phyloP scores from a whole-genome alignment of 2,113 vertebrate genomes.

The Istiophorus platypterus region DNA sequence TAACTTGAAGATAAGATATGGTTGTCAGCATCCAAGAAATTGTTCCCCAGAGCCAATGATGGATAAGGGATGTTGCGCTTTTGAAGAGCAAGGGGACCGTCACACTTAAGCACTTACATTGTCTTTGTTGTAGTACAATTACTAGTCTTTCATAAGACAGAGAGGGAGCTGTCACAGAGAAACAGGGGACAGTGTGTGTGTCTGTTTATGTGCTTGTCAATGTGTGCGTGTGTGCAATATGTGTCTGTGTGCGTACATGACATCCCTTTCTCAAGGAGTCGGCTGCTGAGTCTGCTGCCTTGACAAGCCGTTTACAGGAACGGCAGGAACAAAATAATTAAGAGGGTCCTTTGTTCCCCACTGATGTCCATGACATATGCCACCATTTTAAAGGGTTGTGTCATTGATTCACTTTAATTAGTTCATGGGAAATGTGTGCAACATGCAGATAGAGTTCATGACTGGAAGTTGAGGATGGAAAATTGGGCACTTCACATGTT shows the following conservation, averaged over 20 bases:
- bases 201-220: conserved; percentile 3
- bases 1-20: conserved; percentile 71
- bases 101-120: conserved; percentile 77
- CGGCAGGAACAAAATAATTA: conserved; percentile 85
- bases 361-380: conserved; percentile 81
- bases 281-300: conserved; percentile 63
- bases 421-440: conserved; percentile 77
- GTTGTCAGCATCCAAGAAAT: conserved; percentile 79
- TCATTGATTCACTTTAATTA: conserved; percentile 87
- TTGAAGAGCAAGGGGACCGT: conserved; percentile 75
- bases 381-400: conserved; percentile 81
- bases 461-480: conserved; percentile 73
- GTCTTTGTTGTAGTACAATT: conserved; percentile 81
- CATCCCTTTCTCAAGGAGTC: conserved; percentile 67
- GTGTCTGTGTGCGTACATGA: conserved; percentile 47
- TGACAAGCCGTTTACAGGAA: conserved; percentile 81
- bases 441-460: conserved; percentile 79
- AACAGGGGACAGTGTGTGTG: conserved; percentile 42
- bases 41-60: conserved; percentile 76
- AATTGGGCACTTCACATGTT: conserved; percentile 81
- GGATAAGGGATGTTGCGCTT: conserved; percentile 76
- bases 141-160: conserved; percentile 78
- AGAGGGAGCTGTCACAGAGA: conserved; percentile 62
- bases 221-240: conserved; percentile 21
- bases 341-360: conserved; percentile 80